These are phyloP conservation scores for Pitta sordida DNA, from an alignment of 2,113 vertebrate genomes.

Conservation along the genomic window DNA sequence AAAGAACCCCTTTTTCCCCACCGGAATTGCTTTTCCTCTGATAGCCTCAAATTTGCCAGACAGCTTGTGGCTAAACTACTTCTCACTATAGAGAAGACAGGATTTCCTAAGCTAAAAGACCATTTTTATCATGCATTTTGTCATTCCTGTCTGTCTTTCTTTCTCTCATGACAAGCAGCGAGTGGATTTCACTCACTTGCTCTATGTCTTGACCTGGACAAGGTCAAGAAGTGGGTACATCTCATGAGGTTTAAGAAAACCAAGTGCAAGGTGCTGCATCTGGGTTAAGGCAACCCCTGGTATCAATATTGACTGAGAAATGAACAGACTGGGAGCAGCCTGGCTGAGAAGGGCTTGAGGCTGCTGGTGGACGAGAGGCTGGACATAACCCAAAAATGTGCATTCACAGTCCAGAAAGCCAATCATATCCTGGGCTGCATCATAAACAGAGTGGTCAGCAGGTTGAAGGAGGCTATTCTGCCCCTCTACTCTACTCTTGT, in stretches of 20 bases:
- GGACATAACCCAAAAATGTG: no score
- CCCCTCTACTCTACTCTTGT: not conserved
- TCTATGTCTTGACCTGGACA: not conserved
- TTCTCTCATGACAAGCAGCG: not conserved
- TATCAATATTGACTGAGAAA: not conserved
- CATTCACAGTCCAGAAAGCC: not conserved
- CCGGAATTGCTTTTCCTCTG: not conserved
- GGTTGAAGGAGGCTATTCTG: not conserved
- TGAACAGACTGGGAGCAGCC: not conserved
- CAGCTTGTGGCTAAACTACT: not conserved
- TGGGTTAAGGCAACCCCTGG: rapidly evolving
- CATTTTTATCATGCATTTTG: not conserved
- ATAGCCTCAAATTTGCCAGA: not conserved
- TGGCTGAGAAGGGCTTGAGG: not conserved
- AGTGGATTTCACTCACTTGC: not conserved
- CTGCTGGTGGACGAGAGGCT: not conserved
- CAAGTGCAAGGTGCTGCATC: not conserved
- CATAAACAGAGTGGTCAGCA: not conserved
- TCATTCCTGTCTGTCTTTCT: not conserved
- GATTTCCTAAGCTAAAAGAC: not conserved
- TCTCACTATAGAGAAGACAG: not conserved
- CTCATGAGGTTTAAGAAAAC: not conserved
- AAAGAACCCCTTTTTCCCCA: not conserved
- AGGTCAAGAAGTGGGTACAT: not conserved
- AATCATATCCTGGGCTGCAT: not conserved